phyloP scores from a whole-genome alignment of 2,888 invertebrate genomes.

The Pollenia griseotomentosa region DNA sequence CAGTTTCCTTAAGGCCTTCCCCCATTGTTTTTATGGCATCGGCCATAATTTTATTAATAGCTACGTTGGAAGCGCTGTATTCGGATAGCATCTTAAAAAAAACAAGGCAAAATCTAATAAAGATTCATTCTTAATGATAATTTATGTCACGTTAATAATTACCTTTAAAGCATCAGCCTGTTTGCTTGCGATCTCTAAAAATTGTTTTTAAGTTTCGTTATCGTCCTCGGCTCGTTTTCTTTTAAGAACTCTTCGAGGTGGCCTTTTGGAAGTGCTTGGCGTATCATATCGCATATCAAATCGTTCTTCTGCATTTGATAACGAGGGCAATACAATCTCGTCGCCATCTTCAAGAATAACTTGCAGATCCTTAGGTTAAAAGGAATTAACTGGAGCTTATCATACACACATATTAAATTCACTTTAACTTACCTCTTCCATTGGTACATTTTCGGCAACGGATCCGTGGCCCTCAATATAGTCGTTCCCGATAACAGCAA shows the following conservation, averaged over 20 bases:
- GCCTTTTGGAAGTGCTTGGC: background rate
- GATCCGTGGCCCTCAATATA: background rate
- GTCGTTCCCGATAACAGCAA: background rate
- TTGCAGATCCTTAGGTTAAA: constrained; percentile 10
- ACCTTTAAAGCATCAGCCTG: too few species aligned
- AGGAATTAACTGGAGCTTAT: background rate
- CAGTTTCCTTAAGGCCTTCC: background rate
- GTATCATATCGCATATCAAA: background rate
- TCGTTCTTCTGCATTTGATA: background rate
- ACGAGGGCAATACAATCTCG: background rate
- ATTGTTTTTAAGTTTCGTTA: background rate
- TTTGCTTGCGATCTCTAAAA: constrained; percentile 6
- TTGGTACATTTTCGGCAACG: constrained; percentile 1
- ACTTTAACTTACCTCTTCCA: constrained; percentile 14
- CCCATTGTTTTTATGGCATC: background rate
- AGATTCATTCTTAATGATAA: too few species aligned
- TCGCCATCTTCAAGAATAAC: constrained; percentile 22
- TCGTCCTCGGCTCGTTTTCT: background rate
- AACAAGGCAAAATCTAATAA: background rate
- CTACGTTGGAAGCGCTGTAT: too few species aligned
- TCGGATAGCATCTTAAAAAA: background rate
- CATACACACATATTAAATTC: background rate
- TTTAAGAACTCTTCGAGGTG: background rate
- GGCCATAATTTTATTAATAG: background rate
- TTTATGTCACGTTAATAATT: too few species aligned